Evolutionary conservation across 2,888 invertebrate species (phyloP).

Genomic region (Noctua pronuba): DNA sequence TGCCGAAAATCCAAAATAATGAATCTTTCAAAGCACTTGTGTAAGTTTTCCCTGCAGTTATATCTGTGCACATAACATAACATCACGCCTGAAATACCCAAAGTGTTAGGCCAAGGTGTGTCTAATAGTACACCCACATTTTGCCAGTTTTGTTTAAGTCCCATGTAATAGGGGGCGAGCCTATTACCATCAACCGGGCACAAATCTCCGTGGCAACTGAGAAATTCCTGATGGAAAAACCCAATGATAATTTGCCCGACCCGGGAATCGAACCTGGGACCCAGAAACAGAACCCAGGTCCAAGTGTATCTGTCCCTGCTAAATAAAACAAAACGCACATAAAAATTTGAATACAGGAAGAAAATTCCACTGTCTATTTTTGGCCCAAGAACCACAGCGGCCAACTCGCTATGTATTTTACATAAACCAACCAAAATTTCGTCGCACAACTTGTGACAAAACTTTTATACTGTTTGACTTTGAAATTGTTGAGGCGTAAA

Average conservation of each 20-base stretch:
- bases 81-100: too few species aligned
- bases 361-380: constrained; percentile 11
- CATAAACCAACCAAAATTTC: constrained; percentile 45
- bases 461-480: constrained; percentile 58
- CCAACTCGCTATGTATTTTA: constrained; percentile 32
- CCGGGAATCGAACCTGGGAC: too few species aligned
- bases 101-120: too few species aligned
- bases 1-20: neutral
- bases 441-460: constrained; percentile 35
- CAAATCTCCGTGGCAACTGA: too few species aligned
- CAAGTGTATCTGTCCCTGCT: neutral
- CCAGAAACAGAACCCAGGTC: too few species aligned
- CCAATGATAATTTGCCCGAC: too few species aligned
- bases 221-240: too few species aligned
- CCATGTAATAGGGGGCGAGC: too few species aligned
- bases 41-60: neutral
- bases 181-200: too few species aligned
- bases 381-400: constrained; percentile 1
- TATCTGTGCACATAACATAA: too few species aligned
- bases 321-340: constrained; percentile 7
- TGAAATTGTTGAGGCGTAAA: constrained; percentile 38
- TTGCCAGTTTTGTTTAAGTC: too few species aligned
- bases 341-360: constrained; percentile 1
- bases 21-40: neutral
- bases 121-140: too few species aligned